Evolutionary conservation across 2,113 vertebrate genomes (phyloP), one percentile per base, ranked within the genome.

Genomic region (Plecotus auritus): DNA sequence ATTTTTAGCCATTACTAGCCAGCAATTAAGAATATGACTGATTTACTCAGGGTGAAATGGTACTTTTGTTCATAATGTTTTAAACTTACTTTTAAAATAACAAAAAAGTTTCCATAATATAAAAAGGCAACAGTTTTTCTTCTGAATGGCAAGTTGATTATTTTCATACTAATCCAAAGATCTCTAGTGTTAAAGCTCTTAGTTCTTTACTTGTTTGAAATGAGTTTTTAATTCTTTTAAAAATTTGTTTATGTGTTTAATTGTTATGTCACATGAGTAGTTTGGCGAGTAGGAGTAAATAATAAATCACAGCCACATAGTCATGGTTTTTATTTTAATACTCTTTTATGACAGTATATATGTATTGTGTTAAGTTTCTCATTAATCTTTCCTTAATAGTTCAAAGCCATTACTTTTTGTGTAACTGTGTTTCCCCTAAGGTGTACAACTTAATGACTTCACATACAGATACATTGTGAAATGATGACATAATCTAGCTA

Each of bases 321-420:
- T 35, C 61, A 96, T 70, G 4, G n/a, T 49, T 56, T 98, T 98
- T 97, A 64, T 51, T 98, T 98, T 97, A 97, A 98, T 97, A 97
- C 91, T 98, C 94, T 98, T 97, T 98, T 97, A 98, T 97, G 93
- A 93, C 94, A 97, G 95, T 97, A 88, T 97, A 95, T 97, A 97
- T 97, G 97, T 97, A 97, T 95, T 97, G 96, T 96, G 94, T 93
- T 97, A 17, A 95, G 91, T 98, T 97, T 94, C 96, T 98, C 96
- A 85, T 95, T 88, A 94, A 70, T 96, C 87, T 96, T 86, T 96
- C 76, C 84, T 97, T 93, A 95, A 89, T 97, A 96, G 93, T 98
- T 97, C 97, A 95, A 97, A 98, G 93, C 96, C 94, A 97, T 72
- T 96, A 95, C 93, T 96, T 98, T 81, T 97, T 97, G 96, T 98